Conservation (phyloP, 2,888 invertebrate genomes). For the Craniophora ligustri region DNA sequence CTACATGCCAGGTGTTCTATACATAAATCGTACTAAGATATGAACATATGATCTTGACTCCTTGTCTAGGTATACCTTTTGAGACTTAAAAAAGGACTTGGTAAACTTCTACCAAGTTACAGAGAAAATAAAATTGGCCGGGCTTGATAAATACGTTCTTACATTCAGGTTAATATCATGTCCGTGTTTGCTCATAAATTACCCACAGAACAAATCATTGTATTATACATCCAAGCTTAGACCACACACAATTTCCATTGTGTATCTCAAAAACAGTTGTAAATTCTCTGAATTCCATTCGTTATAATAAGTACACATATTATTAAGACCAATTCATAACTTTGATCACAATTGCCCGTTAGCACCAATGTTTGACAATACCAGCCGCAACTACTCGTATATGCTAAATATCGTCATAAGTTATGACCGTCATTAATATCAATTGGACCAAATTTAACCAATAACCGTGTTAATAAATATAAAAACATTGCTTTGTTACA, state of each 20-base stretch:
- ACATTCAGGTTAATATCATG: neutral
- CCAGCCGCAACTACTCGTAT: slow-evolving; percentile 37
- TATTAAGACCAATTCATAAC: slow-evolving; percentile 29
- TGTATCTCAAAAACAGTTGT: neutral
- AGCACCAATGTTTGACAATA: slow-evolving; percentile 46
- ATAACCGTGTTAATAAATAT: slow-evolving; percentile 14
- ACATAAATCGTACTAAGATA: too few species aligned
- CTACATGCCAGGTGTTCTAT: neutral
- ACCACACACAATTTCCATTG: slow-evolving; percentile 29
- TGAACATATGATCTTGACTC: too few species aligned
- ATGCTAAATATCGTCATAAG: slow-evolving; percentile 35
- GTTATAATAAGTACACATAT: slow-evolving; percentile 34
- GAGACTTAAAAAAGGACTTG: too few species aligned
- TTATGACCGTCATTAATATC: slow-evolving; percentile 39
- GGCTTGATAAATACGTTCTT: too few species aligned
- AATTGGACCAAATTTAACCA: slow-evolving; percentile 25
- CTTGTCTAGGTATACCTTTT: too few species aligned
- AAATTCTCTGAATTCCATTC: slow-evolving; percentile 8
- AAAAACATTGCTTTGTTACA: slow-evolving; percentile 3
- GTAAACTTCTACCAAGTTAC: neutral
- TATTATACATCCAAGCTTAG: slow-evolving; percentile 7
- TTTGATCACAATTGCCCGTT: slow-evolving; percentile 45
- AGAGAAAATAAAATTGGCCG: too few species aligned
- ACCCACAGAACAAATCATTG: neutral
- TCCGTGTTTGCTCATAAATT: neutral